Conservation (phyloP, 2,113 vertebrate genomes). For the Uria aalge region DNA sequence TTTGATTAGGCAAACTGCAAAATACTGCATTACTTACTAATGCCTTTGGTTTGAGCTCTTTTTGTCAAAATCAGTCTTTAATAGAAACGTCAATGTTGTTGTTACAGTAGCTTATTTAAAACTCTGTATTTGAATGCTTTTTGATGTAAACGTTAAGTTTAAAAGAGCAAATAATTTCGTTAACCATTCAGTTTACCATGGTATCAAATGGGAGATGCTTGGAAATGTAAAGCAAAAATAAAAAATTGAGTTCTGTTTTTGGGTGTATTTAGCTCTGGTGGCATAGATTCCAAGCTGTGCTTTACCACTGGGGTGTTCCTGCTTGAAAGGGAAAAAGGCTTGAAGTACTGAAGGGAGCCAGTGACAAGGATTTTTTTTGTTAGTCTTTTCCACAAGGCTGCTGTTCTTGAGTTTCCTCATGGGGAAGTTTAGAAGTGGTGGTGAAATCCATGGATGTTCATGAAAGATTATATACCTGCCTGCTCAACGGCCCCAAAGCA, state of each 20-base stretch:
- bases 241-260: neutral
- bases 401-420: neutral
- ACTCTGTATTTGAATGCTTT: conserved; percentile 31
- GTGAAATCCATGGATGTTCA: neutral
- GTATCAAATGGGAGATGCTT: conserved; percentile 32
- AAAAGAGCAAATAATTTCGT: neutral
- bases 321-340: neutral
- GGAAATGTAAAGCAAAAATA: conserved; percentile 50
- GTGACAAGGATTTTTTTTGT: neutral
- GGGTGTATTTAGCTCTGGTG: neutral
- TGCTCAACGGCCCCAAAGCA: neutral
- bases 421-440: neutral
- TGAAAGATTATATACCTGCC: neutral
- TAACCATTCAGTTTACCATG: neutral
- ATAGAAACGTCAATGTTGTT: neutral
- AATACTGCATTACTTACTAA: neutral
- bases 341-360: neutral
- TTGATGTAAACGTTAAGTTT: conserved; percentile 17
- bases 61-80: neutral
- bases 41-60: neutral
- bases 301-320: neutral
- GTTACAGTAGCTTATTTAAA: neutral
- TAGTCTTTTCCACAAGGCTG: neutral
- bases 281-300: neutral
- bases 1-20: conserved; percentile 1